A percentile compares a stretch with the other conserved stretches of the same genome.
Evolutionary conservation across 2,113 vertebrate species (phyloP).

Genomic region (Oncorhynchus keta): DNA sequence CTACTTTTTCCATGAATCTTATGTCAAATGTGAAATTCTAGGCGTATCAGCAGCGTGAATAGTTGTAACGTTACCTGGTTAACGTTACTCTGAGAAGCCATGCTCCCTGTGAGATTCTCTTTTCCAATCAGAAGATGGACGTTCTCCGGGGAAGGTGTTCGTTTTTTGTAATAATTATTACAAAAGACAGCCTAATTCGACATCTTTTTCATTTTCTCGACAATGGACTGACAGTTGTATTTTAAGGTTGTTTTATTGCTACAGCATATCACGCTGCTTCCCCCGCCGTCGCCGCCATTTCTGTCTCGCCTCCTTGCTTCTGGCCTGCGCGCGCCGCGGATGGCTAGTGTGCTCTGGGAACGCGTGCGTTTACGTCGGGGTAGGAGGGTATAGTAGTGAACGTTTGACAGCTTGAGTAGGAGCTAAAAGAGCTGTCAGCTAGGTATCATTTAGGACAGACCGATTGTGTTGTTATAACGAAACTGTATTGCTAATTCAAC

Average conservation of each 20-base stretch:
- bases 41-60: slow-evolving; percentile 17
- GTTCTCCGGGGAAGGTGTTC: slow-evolving; percentile 59
- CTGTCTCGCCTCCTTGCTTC: slow-evolving; percentile 65
- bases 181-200: slow-evolving; percentile 60
- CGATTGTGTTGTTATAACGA: too few species aligned
- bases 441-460: not conserved
- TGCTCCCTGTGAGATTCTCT: slow-evolving; percentile 76
- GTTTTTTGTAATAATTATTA: slow-evolving; percentile 52
- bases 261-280: slow-evolving; percentile 72
- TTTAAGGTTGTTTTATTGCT: slow-evolving; percentile 57
- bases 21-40: not conserved
- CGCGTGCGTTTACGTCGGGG: slow-evolving; percentile 34
- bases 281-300: slow-evolving; percentile 76
- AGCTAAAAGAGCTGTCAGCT: not conserved
- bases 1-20: not conserved
- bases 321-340: slow-evolving; percentile 55
- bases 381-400: not conserved
- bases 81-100: slow-evolving; percentile 74
- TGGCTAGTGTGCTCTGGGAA: slow-evolving; percentile 16
- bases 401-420: not conserved
- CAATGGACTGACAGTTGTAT: slow-evolving; percentile 53
- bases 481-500: too few species aligned
- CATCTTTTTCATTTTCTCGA: slow-evolving; percentile 59
- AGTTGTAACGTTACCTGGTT: slow-evolving; percentile 71
- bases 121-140: slow-evolving; percentile 62